Evolutionary conservation across 2,797 vertebrate species (phyloP).

Genomic region (Enteromius anoplus): DNA sequence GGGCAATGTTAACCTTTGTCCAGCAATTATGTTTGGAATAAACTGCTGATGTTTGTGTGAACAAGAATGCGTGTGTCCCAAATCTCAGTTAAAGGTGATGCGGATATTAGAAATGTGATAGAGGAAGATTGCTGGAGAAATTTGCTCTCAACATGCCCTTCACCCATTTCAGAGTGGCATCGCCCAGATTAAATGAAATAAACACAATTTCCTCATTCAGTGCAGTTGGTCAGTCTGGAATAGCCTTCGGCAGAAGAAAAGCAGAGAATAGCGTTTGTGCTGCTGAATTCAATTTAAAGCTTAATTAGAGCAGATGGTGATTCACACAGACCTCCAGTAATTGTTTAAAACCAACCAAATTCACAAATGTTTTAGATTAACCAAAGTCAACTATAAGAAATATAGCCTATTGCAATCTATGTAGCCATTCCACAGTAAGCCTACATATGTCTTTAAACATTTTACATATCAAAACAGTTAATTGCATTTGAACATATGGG

Average conservation of each 20-base stretch:
- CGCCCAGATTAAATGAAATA: conserved; percentile 32
- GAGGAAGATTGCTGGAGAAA: conserved; percentile 12
- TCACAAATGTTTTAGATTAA: not conserved
- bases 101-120: conserved; percentile 26
- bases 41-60: conserved; percentile 29
- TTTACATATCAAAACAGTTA: not conserved
- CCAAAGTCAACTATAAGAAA: not conserved
- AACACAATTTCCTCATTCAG: conserved; percentile 36
- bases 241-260: not conserved
- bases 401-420: not conserved
- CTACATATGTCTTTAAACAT: not conserved
- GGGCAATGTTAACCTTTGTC: conserved; percentile 2
- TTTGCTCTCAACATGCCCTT: conserved; percentile 9
- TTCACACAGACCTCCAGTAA: conserved; percentile 19
- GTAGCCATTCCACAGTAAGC: not conserved
- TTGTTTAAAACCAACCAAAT: not conserved
- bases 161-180: conserved; percentile 18
- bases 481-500: not conserved
- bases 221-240: not conserved
- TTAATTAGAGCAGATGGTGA: conserved; percentile 31
- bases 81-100: conserved; percentile 25
- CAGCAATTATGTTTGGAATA: conserved; percentile 28
- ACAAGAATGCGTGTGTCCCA: not conserved
- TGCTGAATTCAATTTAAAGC: conserved; percentile 25
- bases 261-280: not conserved